A percentile compares a stretch with the other conserved stretches of the same genome.
These are phyloP conservation scores for Hydroisotoma schaefferi DNA, from an alignment of 2,888 invertebrate species.

Conservation along the genomic window DNA sequence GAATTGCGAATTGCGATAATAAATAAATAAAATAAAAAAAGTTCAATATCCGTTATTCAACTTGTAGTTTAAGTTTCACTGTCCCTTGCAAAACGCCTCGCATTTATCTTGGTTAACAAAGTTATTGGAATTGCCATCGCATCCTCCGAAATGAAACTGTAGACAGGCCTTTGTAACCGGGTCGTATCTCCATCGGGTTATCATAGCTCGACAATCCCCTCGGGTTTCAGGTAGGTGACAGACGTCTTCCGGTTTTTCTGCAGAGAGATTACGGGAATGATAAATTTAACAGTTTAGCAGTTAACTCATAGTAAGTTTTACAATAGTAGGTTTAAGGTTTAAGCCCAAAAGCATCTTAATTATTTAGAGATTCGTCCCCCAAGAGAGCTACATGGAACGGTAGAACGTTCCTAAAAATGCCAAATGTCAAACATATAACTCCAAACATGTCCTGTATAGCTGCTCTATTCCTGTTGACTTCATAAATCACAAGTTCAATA, in stretches of 20 bases:
- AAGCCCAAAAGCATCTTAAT: no score
- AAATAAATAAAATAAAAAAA: no score
- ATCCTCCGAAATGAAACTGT: slow-evolving; percentile 60
- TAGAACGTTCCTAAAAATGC: no score
- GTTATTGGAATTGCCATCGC: slow-evolving; percentile 60
- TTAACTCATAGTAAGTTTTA: background rate
- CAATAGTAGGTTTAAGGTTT: background rate
- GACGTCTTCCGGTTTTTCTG: slow-evolving; percentile 42
- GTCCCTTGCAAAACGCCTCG: slow-evolving; percentile 55
- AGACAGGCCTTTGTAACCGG: slow-evolving; percentile 54
- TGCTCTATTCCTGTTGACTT: no score
- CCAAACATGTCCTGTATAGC: no score
- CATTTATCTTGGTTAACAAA: slow-evolving; percentile 57
- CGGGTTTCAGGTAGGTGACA: slow-evolving; percentile 43
- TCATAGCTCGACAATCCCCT: slow-evolving; percentile 48
- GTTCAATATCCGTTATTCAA: no score
- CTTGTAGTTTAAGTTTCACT: no score
- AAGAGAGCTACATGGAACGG: no score
- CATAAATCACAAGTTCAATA: no score
- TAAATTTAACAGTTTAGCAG: background rate
- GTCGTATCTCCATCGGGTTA: slow-evolving; percentile 55
- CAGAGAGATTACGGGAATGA: slow-evolving; percentile 5
- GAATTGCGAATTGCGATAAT: no score
- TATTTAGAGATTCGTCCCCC: no score
- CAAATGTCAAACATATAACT: no score